These are phyloP conservation scores for Hapalemur alaotrensis DNA, from an alignment of 2,797 vertebrate species.

Conservation along the genomic window DNA sequence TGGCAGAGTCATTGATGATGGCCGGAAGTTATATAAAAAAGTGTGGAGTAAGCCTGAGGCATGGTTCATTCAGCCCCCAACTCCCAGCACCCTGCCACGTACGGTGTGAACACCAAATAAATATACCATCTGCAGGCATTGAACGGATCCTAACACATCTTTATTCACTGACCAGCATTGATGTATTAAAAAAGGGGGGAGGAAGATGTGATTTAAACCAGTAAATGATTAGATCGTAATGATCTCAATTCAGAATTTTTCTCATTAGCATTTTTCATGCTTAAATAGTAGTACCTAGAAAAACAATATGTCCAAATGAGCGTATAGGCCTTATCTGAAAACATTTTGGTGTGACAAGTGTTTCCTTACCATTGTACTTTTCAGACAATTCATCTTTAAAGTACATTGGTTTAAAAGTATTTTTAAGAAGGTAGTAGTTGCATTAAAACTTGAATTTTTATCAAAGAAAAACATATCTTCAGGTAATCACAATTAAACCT, in stretches of 20 bases:
- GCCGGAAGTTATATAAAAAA: fast-evolving
- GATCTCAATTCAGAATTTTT: neutral
- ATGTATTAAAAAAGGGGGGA: no score
- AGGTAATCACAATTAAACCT: neutral
- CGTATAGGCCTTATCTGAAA: neutral
- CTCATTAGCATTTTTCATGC: neutral
- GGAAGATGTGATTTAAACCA: neutral
- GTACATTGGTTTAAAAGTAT: neutral
- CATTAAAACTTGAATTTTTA: neutral
- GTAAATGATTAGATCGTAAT: neutral
- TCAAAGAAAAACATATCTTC: neutral
- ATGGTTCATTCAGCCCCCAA: fast-evolving
- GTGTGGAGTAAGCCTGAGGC: fast-evolving
- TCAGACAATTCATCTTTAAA: neutral
- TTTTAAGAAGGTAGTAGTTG: neutral
- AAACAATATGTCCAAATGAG: neutral
- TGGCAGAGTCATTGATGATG: neutral
- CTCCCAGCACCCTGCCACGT: fast-evolving
- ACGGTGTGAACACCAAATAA: no score
- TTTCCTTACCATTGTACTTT: neutral
- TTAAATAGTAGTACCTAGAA: neutral
- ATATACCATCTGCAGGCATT: fast-evolving
- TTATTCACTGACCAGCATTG: neutral
- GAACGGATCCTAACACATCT: neutral
- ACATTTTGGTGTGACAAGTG: neutral